A percentile compares a stretch with the other conserved stretches of the same genome.
Evolutionary conservation across 1,140 invertebrate species (phyloP).

Genomic region (Venustaconcha ellipsiformis): DNA sequence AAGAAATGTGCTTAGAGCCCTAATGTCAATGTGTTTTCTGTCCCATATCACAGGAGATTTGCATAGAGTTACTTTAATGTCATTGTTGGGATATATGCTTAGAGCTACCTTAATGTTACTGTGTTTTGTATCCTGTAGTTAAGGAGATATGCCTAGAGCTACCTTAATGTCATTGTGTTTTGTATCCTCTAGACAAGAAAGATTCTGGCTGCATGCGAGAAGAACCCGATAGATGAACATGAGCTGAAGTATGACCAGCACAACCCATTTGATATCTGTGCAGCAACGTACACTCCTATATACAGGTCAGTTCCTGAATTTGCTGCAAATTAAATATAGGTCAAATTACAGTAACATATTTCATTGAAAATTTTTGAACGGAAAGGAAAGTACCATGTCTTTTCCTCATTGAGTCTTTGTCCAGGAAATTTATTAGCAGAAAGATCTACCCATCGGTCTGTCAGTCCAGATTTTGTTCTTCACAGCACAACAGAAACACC

Average conservation of each 20-base stretch:
- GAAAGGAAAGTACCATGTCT: not conserved
- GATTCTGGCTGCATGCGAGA: constrained; percentile 91
- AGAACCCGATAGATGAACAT: constrained; percentile 90
- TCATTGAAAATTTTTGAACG: not conserved
- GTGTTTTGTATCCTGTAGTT: too few species aligned
- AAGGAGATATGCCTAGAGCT: too few species aligned
- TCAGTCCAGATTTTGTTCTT: not conserved
- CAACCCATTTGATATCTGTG: constrained; percentile 98
- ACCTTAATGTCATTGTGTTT: too few species aligned
- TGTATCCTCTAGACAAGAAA: constrained; percentile 79
- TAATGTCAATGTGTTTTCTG: too few species aligned
- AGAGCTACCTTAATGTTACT: too few species aligned
- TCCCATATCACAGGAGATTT: too few species aligned
- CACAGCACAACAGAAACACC: not conserved
- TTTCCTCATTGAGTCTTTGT: not conserved
- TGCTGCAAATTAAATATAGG: not conserved
- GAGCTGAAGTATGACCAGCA: constrained; percentile 95
- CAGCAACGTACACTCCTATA: constrained; percentile 90
- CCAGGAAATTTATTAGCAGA: not conserved
- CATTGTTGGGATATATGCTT: too few species aligned
- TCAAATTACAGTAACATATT: not conserved
- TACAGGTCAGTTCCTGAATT: constrained; percentile 74
- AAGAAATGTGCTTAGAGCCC: too few species aligned
- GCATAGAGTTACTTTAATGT: too few species aligned
- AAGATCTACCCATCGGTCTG: not conserved